phyloP scores from a whole-genome alignment of 2,888 invertebrate genomes.

The Pristionchus exspectatus region DNA sequence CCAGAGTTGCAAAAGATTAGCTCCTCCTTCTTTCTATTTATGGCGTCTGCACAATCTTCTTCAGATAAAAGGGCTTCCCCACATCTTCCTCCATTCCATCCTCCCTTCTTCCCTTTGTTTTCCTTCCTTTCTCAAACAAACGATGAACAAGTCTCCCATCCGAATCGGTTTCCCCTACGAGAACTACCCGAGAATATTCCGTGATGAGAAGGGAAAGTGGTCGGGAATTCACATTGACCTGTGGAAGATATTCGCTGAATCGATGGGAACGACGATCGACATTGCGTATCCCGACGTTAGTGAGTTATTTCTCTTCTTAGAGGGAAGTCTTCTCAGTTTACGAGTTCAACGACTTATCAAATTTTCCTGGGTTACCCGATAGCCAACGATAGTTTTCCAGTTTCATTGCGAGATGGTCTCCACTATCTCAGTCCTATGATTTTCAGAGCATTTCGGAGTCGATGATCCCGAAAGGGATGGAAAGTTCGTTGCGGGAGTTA shows the following conservation, averaged over 20 bases:
- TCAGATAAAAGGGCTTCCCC: background rate
- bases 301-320: background rate
- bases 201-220: constrained; percentile 1
- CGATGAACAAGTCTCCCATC: background rate
- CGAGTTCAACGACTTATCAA: background rate
- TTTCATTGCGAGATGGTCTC: too few species aligned
- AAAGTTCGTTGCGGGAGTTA: background rate
- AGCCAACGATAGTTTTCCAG: background rate
- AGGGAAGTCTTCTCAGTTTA: too few species aligned
- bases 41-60: background rate
- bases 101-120: background rate
- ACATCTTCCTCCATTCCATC: background rate
- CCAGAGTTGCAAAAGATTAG: background rate
- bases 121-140: background rate
- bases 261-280: background rate
- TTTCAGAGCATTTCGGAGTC: constrained; percentile 28
- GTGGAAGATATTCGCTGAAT: background rate
- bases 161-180: background rate
- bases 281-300: background rate
- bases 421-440: constrained; percentile 41
- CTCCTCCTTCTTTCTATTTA: background rate
- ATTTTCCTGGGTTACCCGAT: too few species aligned
- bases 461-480: background rate
- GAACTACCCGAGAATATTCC: background rate
- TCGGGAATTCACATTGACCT: background rate